Evolutionary conservation across 2,113 vertebrate genomes (phyloP).

Genomic region (Cyanoliseus patagonus): DNA sequence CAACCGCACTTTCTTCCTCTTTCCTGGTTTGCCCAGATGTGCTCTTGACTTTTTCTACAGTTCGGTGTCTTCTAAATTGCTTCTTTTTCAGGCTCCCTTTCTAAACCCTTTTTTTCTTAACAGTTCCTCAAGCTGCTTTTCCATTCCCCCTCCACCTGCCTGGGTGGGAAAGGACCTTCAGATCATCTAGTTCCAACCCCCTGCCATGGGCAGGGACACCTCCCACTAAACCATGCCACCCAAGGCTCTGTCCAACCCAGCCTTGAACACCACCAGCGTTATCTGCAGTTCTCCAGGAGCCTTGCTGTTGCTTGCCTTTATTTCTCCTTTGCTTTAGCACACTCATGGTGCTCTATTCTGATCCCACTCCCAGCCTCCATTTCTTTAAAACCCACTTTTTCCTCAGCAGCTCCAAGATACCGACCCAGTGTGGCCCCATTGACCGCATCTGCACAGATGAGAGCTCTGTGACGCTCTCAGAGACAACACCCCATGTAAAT

Average conservation of each 20-base stretch:
- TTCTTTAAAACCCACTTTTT: background rate
- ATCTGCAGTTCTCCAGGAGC: background rate
- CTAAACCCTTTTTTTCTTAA: background rate
- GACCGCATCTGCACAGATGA: background rate
- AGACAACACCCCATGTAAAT: background rate
- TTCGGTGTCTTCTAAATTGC: background rate
- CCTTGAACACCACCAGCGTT: too few species aligned
- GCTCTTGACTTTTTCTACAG: background rate
- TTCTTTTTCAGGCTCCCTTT: background rate
- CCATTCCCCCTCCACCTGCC: background rate
- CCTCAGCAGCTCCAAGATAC: background rate
- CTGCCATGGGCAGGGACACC: too few species aligned
- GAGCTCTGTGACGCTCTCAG: background rate
- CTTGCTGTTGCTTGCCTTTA: background rate
- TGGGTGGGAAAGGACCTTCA: too few species aligned
- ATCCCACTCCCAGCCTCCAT: rapidly evolving
- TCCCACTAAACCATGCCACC: too few species aligned
- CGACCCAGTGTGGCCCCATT: background rate
- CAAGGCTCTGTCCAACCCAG: too few species aligned
- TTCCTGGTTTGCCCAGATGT: background rate
- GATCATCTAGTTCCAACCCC: too few species aligned
- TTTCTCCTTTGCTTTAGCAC: background rate
- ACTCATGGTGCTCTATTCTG: background rate
- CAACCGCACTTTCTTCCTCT: background rate
- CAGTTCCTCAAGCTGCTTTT: background rate